Evolutionary conservation across 2,888 invertebrate genomes (phyloP).

Genomic region (Leptura quadrifasciata): DNA sequence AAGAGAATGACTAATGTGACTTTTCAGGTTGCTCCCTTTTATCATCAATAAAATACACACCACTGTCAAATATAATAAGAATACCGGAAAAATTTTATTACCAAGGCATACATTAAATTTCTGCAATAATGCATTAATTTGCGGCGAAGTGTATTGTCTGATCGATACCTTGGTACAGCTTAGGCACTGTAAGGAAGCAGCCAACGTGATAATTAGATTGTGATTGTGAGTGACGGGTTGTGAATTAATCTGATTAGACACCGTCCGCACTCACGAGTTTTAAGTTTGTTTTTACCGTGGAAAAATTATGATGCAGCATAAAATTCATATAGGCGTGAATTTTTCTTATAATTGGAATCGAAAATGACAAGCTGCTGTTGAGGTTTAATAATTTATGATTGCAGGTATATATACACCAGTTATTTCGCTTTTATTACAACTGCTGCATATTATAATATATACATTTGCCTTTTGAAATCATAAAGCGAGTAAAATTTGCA

Average conservation of each 20-base stretch:
- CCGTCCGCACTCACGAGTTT: slow-evolving; percentile 4
- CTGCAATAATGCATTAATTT: too few relatives aligned
- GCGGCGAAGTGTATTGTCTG: not conserved
- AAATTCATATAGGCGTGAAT: slow-evolving; percentile 19
- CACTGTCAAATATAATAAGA: too few relatives aligned
- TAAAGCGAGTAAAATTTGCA: too few relatives aligned
- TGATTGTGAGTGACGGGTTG: slow-evolving; percentile 47
- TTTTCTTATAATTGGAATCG: slow-evolving; percentile 22
- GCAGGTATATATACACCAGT: not conserved
- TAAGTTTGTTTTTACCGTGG: slow-evolving; percentile 16
- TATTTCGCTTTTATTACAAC: not conserved
- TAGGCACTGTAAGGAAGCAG: slow-evolving; percentile 35
- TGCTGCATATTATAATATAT: not conserved
- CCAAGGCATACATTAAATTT: too few relatives aligned
- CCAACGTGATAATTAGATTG: slow-evolving; percentile 51
- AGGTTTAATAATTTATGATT: not conserved
- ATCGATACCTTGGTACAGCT: slow-evolving; percentile 11
- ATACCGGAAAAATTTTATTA: too few relatives aligned
- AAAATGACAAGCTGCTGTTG: not conserved
- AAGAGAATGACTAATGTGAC: too few relatives aligned
- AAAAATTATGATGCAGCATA: slow-evolving; percentile 10
- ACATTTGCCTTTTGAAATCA: too few relatives aligned
- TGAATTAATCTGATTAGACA: slow-evolving; percentile 49
- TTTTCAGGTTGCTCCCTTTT: too few relatives aligned
- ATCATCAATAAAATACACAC: too few relatives aligned